Conservation (phyloP, 2,797 vertebrate species). For the Salarias fasciatus region DNA sequence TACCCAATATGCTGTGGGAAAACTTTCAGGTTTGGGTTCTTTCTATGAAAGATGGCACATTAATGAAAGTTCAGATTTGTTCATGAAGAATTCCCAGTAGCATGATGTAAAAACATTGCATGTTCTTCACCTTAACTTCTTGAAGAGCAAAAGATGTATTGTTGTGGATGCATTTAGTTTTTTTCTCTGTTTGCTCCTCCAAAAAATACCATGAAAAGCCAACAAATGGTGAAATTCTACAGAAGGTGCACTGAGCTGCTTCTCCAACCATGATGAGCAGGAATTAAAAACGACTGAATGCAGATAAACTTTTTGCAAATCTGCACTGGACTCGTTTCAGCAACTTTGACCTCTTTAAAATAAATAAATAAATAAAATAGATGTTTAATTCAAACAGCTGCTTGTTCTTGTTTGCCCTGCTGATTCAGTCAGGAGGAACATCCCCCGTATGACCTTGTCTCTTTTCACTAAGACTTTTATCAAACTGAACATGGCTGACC, state of each 20-base stretch:
- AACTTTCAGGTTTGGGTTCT: too few relatives aligned
- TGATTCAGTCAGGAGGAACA: slow-evolving; percentile 42
- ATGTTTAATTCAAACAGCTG: slow-evolving; percentile 35
- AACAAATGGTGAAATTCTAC: not conserved
- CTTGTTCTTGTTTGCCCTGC: slow-evolving; percentile 41
- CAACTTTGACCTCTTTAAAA: slow-evolving; percentile 3
- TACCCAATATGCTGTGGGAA: too few relatives aligned
- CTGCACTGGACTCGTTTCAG: slow-evolving; percentile 5
- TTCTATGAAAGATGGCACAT: too few relatives aligned
- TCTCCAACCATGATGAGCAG: slow-evolving; percentile 7
- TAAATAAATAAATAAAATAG: slow-evolving; percentile 3
- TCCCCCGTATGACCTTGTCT: slow-evolving; percentile 44
- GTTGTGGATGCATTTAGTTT: too few relatives aligned
- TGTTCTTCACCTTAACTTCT: too few relatives aligned
- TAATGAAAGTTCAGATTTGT: too few relatives aligned
- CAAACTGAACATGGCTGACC: slow-evolving; percentile 53
- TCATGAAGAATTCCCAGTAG: too few relatives aligned
- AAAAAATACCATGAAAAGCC: too few relatives aligned
- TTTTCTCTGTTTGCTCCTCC: too few relatives aligned
- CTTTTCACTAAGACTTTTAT: slow-evolving; percentile 53
- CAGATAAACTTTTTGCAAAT: slow-evolving; percentile 3
- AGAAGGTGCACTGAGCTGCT: not conserved
- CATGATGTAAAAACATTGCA: too few relatives aligned
- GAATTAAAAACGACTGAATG: not conserved
- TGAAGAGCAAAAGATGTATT: too few relatives aligned